Base-by-base conservation (phyloP, 2,113 vertebrate species). In the Narcine bancroftii region DNA sequence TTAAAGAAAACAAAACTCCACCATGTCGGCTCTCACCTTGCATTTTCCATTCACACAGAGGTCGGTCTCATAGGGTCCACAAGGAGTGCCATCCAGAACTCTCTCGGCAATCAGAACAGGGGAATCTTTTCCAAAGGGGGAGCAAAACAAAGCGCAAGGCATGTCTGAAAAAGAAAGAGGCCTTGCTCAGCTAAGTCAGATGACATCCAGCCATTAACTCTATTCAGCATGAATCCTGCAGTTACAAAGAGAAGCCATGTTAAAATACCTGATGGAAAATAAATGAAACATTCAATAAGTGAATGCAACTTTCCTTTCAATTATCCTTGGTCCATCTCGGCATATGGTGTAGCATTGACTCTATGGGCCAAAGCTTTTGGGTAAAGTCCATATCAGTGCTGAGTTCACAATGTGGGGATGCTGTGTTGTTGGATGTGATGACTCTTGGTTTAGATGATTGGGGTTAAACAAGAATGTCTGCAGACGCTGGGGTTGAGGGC, bases 11-110 rank as follows among this genome's bases (percentile, higher is more conserved):
- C 21, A 79, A 26, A 50, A 3, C 24, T 10, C 26, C 21, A 29
- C 45, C 50, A 29, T 33, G 45, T 29, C 50, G 2, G 45, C 15
- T 50, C 26, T 77, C 95, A 97, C 99, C 98, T 99, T 97, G 96
- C 99, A 99, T 93, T 95, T 97, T 94, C 99, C 98, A 29, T 97
- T 97, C 63, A 99, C 97, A 94, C 99, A 99, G 93, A 99, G 96
- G 94, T 99, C 99, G 0, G 95, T 95, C 95, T 99, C 98, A 0
- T 98, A 99, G 5, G 98, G 98, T 77, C 98, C 99, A 21, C 99
- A 99, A 0, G 98, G 97, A 0, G 99, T 99, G 17, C 99, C 99
- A 53, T 99, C 99, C 33, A 98, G 96, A 92, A 99, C 98, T 92
- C 97, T 96, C 93, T 99, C 98, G 1, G 98, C 92, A 94, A 98